These are phyloP conservation scores for Synanceia verrucosa DNA, from an alignment of 2,797 vertebrate genomes.

Conservation along the genomic window DNA sequence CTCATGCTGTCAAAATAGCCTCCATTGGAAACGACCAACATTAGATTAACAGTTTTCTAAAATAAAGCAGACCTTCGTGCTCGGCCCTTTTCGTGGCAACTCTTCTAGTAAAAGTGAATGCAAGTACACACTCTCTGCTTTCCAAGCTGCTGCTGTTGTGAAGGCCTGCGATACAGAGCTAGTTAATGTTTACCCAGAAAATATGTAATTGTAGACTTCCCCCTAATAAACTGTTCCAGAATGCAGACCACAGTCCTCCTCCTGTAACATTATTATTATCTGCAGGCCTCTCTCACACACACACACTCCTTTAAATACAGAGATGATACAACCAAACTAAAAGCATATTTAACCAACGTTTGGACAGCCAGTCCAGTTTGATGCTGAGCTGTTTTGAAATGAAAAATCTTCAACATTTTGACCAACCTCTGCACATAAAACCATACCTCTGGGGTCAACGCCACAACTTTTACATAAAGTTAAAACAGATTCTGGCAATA, in stretches of 20 bases:
- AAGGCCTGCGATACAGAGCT: constrained; percentile 71
- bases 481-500: not conserved
- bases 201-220: constrained; percentile 92
- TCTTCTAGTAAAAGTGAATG: constrained; percentile 48
- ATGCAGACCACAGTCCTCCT: constrained; percentile 82
- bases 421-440: not conserved
- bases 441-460: not conserved
- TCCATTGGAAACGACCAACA: constrained; percentile 32
- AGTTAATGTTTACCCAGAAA: constrained; percentile 93
- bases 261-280: constrained; percentile 84
- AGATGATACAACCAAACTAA: constrained; percentile 23
- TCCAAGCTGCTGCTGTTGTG: constrained; percentile 43
- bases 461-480: not conserved
- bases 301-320: constrained; percentile 38
- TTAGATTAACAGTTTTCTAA: constrained; percentile 36
- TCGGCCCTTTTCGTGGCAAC: constrained; percentile 10
- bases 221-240: constrained; percentile 89
- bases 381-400: not conserved
- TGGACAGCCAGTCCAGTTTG: not conserved
- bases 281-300: constrained; percentile 50
- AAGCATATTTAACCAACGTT: constrained; percentile 13
- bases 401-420: not conserved
- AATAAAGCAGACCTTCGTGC: constrained; percentile 23
- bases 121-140: not conserved
- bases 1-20: constrained; percentile 14